Conservation (phyloP, 2,113 vertebrate genomes). For the Myotis yumanensis region DNA sequence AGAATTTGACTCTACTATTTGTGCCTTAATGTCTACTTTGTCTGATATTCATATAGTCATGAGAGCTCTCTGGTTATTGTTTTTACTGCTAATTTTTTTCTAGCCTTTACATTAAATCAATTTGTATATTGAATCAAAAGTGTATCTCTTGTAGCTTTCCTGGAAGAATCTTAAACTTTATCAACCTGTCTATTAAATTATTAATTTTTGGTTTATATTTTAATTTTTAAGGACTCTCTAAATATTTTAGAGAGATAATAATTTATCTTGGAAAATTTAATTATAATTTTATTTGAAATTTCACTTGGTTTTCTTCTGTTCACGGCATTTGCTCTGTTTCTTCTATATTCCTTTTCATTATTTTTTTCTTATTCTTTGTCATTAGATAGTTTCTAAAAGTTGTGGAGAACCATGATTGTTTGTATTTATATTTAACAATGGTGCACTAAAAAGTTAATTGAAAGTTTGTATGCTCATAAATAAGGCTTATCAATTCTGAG, state of each 20-base stretch:
- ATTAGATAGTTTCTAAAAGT: not conserved
- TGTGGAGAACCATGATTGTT: not conserved
- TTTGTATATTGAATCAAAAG: not conserved
- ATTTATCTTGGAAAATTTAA: not conserved
- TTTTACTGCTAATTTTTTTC: not conserved
- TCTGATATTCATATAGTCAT: not conserved
- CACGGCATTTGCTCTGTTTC: not conserved
- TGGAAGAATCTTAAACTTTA: slow-evolving; percentile 5
- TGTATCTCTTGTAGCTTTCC: not conserved
- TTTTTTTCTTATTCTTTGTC: not conserved
- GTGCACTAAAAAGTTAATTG: not conserved
- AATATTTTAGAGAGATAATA: not conserved
- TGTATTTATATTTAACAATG: not conserved
- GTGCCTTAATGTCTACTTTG: not conserved
- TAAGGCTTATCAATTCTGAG: not conserved
- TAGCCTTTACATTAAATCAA: not conserved
- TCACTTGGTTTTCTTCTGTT: not conserved
- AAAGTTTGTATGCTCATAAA: not conserved
- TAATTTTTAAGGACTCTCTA: not conserved
- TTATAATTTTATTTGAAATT: not conserved
- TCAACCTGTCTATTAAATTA: not conserved
- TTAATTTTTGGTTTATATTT: not conserved
- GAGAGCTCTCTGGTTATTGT: not conserved
- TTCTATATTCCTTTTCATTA: not conserved
- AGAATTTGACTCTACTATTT: not conserved